Base-by-base conservation (phyloP, 2,113 vertebrate species). In the Dermatemys mawii region DNA sequence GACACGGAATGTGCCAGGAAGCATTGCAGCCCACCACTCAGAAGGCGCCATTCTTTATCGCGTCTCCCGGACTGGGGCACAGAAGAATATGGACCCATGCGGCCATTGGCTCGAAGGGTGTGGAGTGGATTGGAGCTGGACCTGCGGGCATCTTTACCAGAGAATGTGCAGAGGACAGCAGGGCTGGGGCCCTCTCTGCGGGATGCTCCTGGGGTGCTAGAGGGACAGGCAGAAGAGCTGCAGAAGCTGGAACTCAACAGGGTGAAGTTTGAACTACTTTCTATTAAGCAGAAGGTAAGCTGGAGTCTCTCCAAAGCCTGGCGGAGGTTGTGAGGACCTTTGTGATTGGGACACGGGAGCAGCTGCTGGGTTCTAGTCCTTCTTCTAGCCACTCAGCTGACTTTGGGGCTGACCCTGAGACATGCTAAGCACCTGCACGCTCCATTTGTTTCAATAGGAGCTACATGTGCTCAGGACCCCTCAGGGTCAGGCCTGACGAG, bases 251-350 rank as follows among this genome's bases (percentile, higher is more conserved):
- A 97, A 67, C 95, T 97, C 10, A 94, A 87, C 85, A 70, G 90
- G 84, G 90, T 86, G 84, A 60, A 70, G 50, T 92, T 95, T 83
- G 96, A 98, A 57, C 79, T 98, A 29, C 76, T 98, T 78, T 96
- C 97, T 73, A 94, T 96, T 35, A 98, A 97, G 70, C 97, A 98
- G 35, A 98, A 97, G 97, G 98, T 98, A 90, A 95, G n/a, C 41
- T 50, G 13, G 14, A 46, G 24, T 49, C 32, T 49, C 19, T 29
- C 41, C 48, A 50, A 24, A 48, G 41, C 32, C 35, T 50, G 29
- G 57, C 17, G 53, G 35, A 44, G 22, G 26, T 27, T 46, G 24
- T 27, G 44, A 76, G 41, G 27, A 41, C 41, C 41, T 44, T 21
- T 44, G 41, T 11, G 24, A 44, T 63, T 60, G 35, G 29, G 57